These are phyloP conservation scores for Drosophila silvestris DNA, from an alignment of 2,888 invertebrate genomes.

Conservation along the genomic window DNA sequence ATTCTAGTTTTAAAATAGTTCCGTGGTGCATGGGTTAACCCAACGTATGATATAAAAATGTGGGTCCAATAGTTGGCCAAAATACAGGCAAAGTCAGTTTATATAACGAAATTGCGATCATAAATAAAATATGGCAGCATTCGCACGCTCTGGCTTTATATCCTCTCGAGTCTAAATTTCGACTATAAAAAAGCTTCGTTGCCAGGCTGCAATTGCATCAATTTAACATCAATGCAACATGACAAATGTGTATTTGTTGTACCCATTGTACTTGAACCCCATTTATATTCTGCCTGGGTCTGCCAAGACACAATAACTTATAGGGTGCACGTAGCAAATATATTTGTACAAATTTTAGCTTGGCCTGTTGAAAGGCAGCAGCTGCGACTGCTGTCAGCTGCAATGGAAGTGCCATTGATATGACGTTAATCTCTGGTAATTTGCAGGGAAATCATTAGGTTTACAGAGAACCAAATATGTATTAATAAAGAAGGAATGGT, in stretches of 20 bases:
- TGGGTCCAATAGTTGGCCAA: slow-evolving; percentile 55
- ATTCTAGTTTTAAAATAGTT: background rate
- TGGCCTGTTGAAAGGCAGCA: slow-evolving; percentile 38
- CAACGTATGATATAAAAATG: slow-evolving; percentile 29
- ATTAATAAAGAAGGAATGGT: slow-evolving; percentile 45
- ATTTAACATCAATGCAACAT: slow-evolving; percentile 65
- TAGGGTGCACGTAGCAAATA: slow-evolving; percentile 70
- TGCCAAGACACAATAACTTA: slow-evolving; percentile 63
- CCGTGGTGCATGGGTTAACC: background rate
- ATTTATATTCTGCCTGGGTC: slow-evolving; percentile 62
- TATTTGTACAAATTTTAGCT: slow-evolving; percentile 61
- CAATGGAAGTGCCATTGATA: slow-evolving; percentile 17
- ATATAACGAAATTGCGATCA: slow-evolving; percentile 49
- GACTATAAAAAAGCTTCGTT: slow-evolving; percentile 52
- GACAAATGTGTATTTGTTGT: slow-evolving; percentile 72
- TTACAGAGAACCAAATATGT: slow-evolving; percentile 44
- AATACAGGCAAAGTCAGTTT: slow-evolving; percentile 53
- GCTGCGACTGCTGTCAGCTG: slow-evolving; percentile 26
- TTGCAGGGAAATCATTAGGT: slow-evolving; percentile 55
- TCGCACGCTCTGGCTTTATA: slow-evolving; percentile 32
- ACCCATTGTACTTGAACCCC: slow-evolving; percentile 44
- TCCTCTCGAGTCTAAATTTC: slow-evolving; percentile 31
- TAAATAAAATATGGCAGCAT: slow-evolving; percentile 65
- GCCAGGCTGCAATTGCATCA: slow-evolving; percentile 46
- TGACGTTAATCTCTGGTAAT: slow-evolving; percentile 54